These are phyloP conservation scores for Emydoidea blandingii DNA, from an alignment of 2,797 vertebrate genomes.

Conservation along the genomic window DNA sequence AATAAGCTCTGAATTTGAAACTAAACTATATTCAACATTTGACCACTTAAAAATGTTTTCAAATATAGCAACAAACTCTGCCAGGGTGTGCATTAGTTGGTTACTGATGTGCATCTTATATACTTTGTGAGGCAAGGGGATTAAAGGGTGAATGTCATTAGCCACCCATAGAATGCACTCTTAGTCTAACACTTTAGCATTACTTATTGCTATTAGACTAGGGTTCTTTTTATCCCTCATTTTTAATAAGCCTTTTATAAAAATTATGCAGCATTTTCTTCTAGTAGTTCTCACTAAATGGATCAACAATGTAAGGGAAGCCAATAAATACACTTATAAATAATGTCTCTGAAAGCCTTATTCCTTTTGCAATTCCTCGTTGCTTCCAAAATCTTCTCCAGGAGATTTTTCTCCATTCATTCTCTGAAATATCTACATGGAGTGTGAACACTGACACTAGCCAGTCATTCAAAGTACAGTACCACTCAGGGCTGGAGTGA, in stretches of 20 bases:
- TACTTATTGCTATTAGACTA: not conserved
- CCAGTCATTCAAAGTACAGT: not conserved
- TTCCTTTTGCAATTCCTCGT: not conserved
- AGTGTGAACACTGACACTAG: not conserved
- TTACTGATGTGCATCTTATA: too few relatives aligned
- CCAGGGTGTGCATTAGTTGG: not conserved
- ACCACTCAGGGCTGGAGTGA: not conserved
- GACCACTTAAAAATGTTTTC: not conserved
- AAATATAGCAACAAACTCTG: not conserved
- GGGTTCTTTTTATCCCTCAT: accelerated
- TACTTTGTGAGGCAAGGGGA: too few relatives aligned
- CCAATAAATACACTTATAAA: not conserved
- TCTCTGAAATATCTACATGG: too few relatives aligned
- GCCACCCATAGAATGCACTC: not conserved
- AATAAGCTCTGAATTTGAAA: not conserved
- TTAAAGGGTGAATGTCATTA: too few relatives aligned
- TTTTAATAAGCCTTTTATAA: not conserved
- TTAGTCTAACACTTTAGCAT: not conserved
- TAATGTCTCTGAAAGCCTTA: not conserved
- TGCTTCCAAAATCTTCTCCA: not conserved
- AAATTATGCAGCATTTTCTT: not conserved
- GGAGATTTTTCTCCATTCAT: not conserved
- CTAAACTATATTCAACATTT: not conserved
- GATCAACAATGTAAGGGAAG: not conserved
- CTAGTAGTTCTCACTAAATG: not conserved